Percentiles rank a stretch among this genome's conserved stretches.
phyloP scores from a whole-genome alignment of 2,888 invertebrate species.

The Leucophenga maculata region DNA sequence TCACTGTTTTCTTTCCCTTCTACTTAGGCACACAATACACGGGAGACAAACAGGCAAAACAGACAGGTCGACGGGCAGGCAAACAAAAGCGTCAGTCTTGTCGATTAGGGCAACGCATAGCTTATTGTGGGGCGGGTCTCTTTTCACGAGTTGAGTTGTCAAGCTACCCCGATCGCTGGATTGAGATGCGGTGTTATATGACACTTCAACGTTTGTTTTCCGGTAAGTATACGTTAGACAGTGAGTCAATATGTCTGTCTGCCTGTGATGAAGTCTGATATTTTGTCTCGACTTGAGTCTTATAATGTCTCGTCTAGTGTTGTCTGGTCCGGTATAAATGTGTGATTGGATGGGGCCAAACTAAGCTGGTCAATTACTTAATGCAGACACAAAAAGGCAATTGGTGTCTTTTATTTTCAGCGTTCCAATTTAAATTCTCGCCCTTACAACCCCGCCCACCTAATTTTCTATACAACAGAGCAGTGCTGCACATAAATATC shows the following conservation, averaged over 20 bases:
- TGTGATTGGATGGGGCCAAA: neutral
- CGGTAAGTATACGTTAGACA: neutral
- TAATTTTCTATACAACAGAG: neutral
- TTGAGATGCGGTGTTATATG: no score
- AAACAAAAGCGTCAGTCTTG: neutral
- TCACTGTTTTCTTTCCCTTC: no score
- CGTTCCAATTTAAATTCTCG: no score
- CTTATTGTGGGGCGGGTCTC: constrained; percentile 15
- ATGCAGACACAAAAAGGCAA: neutral
- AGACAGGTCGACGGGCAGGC: neutral
- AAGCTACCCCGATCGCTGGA: no score
- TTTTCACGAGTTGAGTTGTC: neutral
- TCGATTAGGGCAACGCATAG: no score
- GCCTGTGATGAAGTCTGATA: no score
- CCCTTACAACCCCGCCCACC: neutral
- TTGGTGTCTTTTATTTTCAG: no score
- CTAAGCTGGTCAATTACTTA: neutral
- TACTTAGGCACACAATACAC: no score
- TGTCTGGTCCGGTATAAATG: constrained; percentile 4
- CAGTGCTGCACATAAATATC: no score
- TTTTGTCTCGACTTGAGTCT: neutral
- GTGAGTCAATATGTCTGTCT: neutral
- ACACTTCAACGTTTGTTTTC: neutral
- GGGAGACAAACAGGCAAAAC: neutral
- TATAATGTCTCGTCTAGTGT: neutral